Evolutionary conservation across 2,888 invertebrate species (phyloP).

Genomic region (Drosophila birchii): DNA sequence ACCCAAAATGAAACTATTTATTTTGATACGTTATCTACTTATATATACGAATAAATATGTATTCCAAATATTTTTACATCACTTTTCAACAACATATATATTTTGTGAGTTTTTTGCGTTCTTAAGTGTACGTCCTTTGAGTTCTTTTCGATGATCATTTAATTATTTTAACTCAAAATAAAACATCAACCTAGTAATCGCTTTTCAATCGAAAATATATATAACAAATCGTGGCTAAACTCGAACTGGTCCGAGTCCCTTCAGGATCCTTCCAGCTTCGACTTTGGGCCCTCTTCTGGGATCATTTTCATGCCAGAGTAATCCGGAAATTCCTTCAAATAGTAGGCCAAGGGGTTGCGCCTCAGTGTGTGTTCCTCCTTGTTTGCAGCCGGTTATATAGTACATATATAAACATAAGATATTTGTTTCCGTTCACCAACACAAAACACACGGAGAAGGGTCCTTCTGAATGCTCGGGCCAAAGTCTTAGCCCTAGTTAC

Average conservation of each 20-base stretch:
- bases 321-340: conserved; percentile 7
- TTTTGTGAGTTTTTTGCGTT: conserved; percentile 57
- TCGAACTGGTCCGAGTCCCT: conserved; percentile 5
- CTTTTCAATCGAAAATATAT: conserved; percentile 19
- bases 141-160: conserved; percentile 68
- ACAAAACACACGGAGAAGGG: conserved; percentile 29
- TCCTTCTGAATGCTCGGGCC: conserved; percentile 35
- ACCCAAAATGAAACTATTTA: conserved; percentile 55
- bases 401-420: conserved; percentile 17
- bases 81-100: conserved; percentile 65
- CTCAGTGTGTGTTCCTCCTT: conserved; percentile 17
- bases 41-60: conserved; percentile 35
- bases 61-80: conserved; percentile 60
- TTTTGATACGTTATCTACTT: conserved; percentile 50
- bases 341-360: conserved; percentile 17
- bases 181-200: conserved; percentile 43
- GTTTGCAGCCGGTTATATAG: conserved; percentile 15
- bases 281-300: conserved; percentile 23
- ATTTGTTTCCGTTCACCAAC: conserved; percentile 17
- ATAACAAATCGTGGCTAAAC: neutral
- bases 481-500: conserved; percentile 40
- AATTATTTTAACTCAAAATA: conserved; percentile 49
- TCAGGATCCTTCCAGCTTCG: neutral
- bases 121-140: conserved; percentile 76
- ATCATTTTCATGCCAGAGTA: conserved; percentile 21